Conservation (phyloP, 1,140 invertebrate genomes). For the Lithobius niger region DNA sequence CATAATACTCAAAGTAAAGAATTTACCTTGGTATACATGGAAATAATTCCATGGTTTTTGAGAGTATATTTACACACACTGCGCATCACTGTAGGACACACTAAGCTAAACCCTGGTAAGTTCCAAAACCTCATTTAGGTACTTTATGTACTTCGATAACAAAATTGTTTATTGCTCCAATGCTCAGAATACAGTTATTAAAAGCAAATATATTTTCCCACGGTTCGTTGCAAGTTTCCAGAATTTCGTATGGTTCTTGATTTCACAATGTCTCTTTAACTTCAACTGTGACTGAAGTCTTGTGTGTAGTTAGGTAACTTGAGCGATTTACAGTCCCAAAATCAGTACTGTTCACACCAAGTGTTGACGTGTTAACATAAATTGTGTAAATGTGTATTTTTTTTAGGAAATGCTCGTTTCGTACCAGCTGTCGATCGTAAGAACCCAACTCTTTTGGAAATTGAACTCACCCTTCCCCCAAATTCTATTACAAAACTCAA, state of each 20-base stretch:
- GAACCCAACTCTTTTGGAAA: slow-evolving; percentile 77
- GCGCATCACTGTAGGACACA: slow-evolving; percentile 44
- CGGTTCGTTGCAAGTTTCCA: too few species aligned
- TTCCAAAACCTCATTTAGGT: too few species aligned
- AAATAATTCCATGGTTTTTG: slow-evolving; percentile 76
- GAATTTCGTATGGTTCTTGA: too few species aligned
- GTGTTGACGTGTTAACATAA: not conserved
- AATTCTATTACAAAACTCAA: slow-evolving; percentile 65
- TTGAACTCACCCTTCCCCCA: slow-evolving; percentile 63
- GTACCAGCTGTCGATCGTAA: slow-evolving; percentile 52
- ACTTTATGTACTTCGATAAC: too few species aligned
- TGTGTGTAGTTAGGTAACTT: too few species aligned
- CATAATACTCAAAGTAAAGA: slow-evolving; percentile 27
- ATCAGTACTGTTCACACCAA: not conserved
- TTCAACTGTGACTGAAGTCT: too few species aligned
- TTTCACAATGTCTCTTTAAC: too few species aligned
- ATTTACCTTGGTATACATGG: slow-evolving; percentile 38
- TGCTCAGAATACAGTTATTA: too few species aligned
- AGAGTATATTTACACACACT: slow-evolving; percentile 83
- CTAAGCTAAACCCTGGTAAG: slow-evolving; percentile 45
- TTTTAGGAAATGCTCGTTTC: slow-evolving; percentile 37
- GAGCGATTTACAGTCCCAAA: too few species aligned
- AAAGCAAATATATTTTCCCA: too few species aligned
- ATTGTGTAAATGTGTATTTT: not conserved
- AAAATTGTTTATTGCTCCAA: too few species aligned